Base-by-base conservation (phyloP, 2,888 invertebrate genomes). In the Odontomyia ornata region DNA sequence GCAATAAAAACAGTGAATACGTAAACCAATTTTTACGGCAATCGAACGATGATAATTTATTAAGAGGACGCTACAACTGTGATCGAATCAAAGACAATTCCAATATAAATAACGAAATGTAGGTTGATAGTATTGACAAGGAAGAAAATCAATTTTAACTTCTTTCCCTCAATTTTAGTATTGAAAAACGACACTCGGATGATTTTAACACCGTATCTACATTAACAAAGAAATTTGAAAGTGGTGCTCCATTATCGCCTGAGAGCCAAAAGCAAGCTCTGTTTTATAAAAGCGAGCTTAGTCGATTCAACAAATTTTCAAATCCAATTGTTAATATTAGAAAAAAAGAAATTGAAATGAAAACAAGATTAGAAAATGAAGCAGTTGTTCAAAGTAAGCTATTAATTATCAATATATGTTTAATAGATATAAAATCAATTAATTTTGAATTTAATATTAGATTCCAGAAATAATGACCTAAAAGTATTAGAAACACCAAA, bases 171-270 rank as follows among this genome's bases (percentile, higher is more conserved):
- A n/a, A 23, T 27, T 72, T 13, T 25, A 73, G 73, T 21, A 30
- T 73, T 57, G 73, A 73, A 57, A 73, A 73, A 57, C 73, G 73
- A 56, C 80, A 72, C 77, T 80, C 79, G 78, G 80, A 60, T 65
- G 89, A 88, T 81, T 87, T 92, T 62, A 92, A 93, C 83, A 89
- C 93, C 77, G 94, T 94, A 47, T 92, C 92, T 18, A 91, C 91
- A 73, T 88, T 93, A 36, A 92, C 93, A 13, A 89, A 91, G 80
- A 93, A 93, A 84, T 92, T 94, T 81, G 94, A 94, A 82, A 89
- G 89, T 15, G 91, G 91, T 1, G 89, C 89, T 81, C 89, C 92
- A 25, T 85, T 89, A 47, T 89, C 89, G 65, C 89, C 89, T 79
- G 87, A 86, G 77, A 88, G 88, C n/a, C 84, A 87, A 4, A 82